Conservation (phyloP, 2,888 invertebrate species). For the Xylocampa areola region DNA sequence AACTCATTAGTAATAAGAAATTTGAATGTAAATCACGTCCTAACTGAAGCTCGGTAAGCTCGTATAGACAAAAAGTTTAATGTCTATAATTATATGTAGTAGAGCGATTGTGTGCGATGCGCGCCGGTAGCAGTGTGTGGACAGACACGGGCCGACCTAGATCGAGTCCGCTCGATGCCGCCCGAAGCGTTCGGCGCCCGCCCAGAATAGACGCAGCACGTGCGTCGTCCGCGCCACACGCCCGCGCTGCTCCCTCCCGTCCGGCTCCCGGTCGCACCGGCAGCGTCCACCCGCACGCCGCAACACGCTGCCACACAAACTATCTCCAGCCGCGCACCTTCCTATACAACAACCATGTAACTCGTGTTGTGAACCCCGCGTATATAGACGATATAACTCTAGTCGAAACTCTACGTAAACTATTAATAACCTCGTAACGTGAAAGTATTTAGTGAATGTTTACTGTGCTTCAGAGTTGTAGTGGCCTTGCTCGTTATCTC, state of each 20-base stretch:
- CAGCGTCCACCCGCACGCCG: slow-evolving; percentile 43
- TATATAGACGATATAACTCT: slow-evolving; percentile 46
- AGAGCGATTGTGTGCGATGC: slow-evolving; percentile 54
- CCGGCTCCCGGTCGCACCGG: slow-evolving; percentile 56
- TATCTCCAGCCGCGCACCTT: slow-evolving; percentile 34
- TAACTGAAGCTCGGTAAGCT: slow-evolving; percentile 20
- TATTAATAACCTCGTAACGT: slow-evolving; percentile 72
- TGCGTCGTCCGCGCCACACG: slow-evolving; percentile 85
- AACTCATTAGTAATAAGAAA: slow-evolving; percentile 32
- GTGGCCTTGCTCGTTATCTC: slow-evolving; percentile 82
- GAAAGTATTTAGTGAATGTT: slow-evolving; percentile 75
- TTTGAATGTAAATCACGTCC: slow-evolving; percentile 33
- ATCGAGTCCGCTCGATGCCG: slow-evolving; percentile 85
- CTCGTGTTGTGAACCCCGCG: slow-evolving; percentile 65
- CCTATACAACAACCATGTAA: slow-evolving; percentile 57
- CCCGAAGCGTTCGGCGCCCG: slow-evolving; percentile 68
- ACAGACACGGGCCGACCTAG: slow-evolving; percentile 78
- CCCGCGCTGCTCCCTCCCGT: slow-evolving; percentile 55
- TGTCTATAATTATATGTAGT: slow-evolving; percentile 48
- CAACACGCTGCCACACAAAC: slow-evolving; percentile 48
- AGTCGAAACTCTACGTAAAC: slow-evolving; percentile 61
- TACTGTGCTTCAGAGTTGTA: slow-evolving; percentile 74
- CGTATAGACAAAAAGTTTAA: slow-evolving; percentile 37
- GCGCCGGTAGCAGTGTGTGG: slow-evolving; percentile 62
- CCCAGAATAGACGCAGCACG: slow-evolving; percentile 89